Evolutionary conservation across 2,888 invertebrate genomes (phyloP).

Genomic region (Pemphredon lugubris): DNA sequence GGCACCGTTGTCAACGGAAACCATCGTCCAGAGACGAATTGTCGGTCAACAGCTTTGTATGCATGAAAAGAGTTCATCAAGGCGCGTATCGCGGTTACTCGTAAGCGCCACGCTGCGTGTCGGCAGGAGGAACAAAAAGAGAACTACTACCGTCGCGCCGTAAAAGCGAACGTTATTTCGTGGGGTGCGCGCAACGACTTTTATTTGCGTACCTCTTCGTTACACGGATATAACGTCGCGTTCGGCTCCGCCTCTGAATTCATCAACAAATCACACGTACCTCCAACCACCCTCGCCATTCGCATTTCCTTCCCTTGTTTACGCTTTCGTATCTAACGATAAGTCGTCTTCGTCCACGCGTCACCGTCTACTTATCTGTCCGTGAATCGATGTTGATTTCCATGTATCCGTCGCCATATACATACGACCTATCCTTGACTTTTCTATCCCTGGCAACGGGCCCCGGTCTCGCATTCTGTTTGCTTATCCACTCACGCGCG

Average conservation of each 20-base stretch:
- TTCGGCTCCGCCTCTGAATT: background rate
- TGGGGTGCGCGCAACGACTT: background rate
- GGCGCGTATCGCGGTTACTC: background rate
- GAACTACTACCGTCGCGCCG: background rate
- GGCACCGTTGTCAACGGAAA: no score
- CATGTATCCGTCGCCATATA: background rate
- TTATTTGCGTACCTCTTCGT: constrained; percentile 19
- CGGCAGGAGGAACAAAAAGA: constrained; percentile 5
- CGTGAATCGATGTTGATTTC: no score
- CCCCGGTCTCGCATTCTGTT: no score
- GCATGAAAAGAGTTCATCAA: constrained; percentile 36
- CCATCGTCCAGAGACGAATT: no score
- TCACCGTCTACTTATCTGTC: no score
- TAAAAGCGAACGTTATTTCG: constrained; percentile 10
- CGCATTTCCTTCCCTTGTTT: background rate
- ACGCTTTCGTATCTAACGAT: no score
- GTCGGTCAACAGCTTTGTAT: background rate
- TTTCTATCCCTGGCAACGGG: background rate
- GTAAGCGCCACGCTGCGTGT: background rate
- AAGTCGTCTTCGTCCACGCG: no score
- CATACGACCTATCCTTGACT: no score
- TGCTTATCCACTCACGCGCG: no score
- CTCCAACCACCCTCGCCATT: no score
- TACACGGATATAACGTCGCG: background rate
- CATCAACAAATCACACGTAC: constrained; percentile 10